phyloP scores from a whole-genome alignment of 1,140 invertebrate genomes.

The Drosophila littoralis region DNA sequence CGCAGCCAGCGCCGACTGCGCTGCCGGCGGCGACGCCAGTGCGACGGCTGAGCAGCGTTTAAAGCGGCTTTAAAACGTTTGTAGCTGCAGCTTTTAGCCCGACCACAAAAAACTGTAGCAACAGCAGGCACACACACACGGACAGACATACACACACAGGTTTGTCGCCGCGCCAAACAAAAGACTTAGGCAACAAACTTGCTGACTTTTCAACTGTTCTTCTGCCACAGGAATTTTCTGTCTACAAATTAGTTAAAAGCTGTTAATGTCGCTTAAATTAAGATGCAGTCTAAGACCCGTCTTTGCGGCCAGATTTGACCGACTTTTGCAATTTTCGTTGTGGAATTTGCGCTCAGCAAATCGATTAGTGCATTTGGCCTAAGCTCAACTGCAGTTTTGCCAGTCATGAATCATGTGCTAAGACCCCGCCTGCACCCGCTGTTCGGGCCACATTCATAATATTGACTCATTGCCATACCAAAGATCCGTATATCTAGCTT shows the following conservation, averaged over 20 bases:
- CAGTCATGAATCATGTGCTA: constrained; percentile 19
- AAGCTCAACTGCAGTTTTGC: constrained; percentile 18
- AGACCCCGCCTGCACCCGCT: background rate
- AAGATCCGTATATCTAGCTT: constrained; percentile 56
- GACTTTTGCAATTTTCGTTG: constrained; percentile 24
- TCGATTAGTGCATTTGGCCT: constrained; percentile 28
- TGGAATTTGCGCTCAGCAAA: constrained; percentile 5
- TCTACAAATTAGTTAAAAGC: constrained; percentile 29
- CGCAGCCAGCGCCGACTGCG: constrained; percentile 11
- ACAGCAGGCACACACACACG: constrained; percentile 13
- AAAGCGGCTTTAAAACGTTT: constrained; percentile 53
- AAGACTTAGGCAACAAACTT: constrained; percentile 60
- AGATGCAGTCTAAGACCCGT: background rate
- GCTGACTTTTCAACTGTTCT: constrained; percentile 16
- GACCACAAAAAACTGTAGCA: constrained; percentile 46
- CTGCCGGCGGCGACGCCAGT: background rate
- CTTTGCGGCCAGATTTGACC: background rate
- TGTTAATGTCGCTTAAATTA: constrained; percentile 16
- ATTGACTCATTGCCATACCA: constrained; percentile 71
- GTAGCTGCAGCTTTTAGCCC: constrained; percentile 48
- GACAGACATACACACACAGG: constrained; percentile 1
- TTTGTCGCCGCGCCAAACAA: constrained; percentile 38
- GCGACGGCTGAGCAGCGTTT: constrained; percentile 5
- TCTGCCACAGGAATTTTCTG: constrained; percentile 43
- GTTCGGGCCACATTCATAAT: constrained; percentile 12